Percentiles rank a stretch among this genome's conserved stretches.
phyloP scores from a whole-genome alignment of 2,113 vertebrate species.

The Sula dactylatra region DNA sequence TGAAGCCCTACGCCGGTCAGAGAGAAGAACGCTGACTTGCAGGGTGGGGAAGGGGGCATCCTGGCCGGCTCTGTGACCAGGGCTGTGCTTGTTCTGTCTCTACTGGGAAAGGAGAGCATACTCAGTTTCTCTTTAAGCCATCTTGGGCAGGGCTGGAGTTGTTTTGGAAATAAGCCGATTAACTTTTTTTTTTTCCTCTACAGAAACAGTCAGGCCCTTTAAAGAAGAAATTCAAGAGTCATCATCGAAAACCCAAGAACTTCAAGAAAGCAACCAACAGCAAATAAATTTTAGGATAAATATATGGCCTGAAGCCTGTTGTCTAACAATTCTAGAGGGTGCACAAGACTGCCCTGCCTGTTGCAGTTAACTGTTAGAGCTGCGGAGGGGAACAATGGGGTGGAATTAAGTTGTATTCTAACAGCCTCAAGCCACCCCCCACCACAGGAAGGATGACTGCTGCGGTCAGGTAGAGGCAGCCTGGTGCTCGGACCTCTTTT shows the following conservation, averaged over 20 bases:
- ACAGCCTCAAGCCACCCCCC: neutral
- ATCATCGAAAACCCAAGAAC: slow-evolving; percentile 28
- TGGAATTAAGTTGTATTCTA: neutral
- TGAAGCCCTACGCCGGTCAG: neutral
- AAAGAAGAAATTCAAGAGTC: slow-evolving; percentile 65
- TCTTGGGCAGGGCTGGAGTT: neutral
- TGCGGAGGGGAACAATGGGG: rapidly evolving
- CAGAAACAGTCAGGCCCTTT: slow-evolving; percentile 58
- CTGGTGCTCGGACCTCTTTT: too few species aligned
- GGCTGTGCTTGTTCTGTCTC: neutral
- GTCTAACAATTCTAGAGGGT: neutral
- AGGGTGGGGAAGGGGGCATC: neutral
- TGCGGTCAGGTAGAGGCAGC: neutral
- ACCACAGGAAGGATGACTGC: neutral
- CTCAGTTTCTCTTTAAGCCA: neutral
- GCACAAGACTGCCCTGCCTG: neutral
- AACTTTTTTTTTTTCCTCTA: neutral
- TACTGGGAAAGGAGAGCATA: neutral
- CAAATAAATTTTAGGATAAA: slow-evolving; percentile 10
- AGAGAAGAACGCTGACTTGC: neutral
- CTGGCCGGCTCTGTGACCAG: neutral
- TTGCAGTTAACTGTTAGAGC: neutral
- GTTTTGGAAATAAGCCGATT: neutral
- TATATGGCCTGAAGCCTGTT: neutral
- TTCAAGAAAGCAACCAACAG: neutral